A percentile compares a stretch with the other conserved stretches of the same genome.
phyloP scores from a whole-genome alignment of 1,140 invertebrate species.

The Aricia agestis region DNA sequence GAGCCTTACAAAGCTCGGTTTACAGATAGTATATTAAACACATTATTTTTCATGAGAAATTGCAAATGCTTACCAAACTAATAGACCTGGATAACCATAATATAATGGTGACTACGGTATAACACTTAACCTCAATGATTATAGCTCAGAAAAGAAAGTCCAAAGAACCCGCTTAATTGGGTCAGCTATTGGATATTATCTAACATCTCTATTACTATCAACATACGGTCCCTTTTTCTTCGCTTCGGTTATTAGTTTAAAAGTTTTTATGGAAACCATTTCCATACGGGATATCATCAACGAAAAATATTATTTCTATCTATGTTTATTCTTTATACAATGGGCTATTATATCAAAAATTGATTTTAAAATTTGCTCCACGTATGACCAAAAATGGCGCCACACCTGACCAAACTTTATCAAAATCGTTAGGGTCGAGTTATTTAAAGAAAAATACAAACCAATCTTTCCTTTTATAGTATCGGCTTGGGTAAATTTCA shows the following conservation, averaged over 20 bases:
- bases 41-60: too few relatives aligned
- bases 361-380: too few relatives aligned
- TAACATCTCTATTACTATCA: constrained; percentile 7
- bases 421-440: background rate
- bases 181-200: constrained; percentile 29
- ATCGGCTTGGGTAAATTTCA: background rate
- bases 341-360: too few relatives aligned
- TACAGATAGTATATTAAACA: too few relatives aligned
- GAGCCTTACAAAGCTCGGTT: too few relatives aligned
- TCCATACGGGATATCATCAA: constrained; percentile 2
- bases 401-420: background rate
- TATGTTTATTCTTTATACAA: too few relatives aligned
- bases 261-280: constrained; percentile 31
- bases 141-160: constrained; percentile 44
- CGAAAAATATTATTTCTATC: too few relatives aligned
- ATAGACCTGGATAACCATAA: too few relatives aligned
- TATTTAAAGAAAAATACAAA: background rate
- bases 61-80: too few relatives aligned
- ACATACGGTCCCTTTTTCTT: constrained; percentile 20
- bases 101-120: constrained; percentile 27
- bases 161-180: constrained; percentile 53
- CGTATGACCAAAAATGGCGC: too few relatives aligned
- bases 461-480: background rate
- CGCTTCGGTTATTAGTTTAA: constrained; percentile 19
- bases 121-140: constrained; percentile 49